These are phyloP conservation scores for Pterostichus madidus DNA, from an alignment of 2,888 invertebrate genomes.

Conservation along the genomic window DNA sequence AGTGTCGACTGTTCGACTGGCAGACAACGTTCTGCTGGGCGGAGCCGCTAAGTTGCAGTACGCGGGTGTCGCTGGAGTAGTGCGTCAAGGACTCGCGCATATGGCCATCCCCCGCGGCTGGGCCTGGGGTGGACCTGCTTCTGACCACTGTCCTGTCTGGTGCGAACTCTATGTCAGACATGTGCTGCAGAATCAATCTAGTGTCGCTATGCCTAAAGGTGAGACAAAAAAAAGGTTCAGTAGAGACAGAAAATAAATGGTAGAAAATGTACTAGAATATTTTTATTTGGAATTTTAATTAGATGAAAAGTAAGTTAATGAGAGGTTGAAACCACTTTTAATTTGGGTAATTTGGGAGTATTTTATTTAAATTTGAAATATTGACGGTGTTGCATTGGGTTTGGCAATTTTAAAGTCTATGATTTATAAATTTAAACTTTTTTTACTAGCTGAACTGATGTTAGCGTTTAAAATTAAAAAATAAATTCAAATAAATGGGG, in stretches of 20 bases:
- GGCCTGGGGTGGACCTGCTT: constrained; percentile 90
- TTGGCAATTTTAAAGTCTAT: no score
- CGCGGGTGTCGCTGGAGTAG: constrained; percentile 82
- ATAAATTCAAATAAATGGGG: no score
- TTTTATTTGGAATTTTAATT: not conserved
- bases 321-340: no score
- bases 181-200: not conserved
- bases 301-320: no score
- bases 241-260: not conserved
- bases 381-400: no score
- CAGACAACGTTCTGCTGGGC: constrained; percentile 72
- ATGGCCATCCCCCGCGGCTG: constrained; percentile 90
- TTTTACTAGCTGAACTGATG: no score
- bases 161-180: constrained; percentile 80
- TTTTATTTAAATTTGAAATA: no score
- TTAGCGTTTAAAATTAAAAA: no score
- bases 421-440: no score
- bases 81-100: constrained; percentile 86
- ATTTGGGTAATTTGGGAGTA: no score
- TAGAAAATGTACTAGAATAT: no score
- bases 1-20: constrained; percentile 55
- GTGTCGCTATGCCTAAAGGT: not conserved
- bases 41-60: constrained; percentile 71
- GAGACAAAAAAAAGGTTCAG: not conserved
- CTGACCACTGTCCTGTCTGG: constrained; percentile 88